Evolutionary conservation across 2,888 invertebrate species (phyloP).

Genomic region (Ennomos erosarius): DNA sequence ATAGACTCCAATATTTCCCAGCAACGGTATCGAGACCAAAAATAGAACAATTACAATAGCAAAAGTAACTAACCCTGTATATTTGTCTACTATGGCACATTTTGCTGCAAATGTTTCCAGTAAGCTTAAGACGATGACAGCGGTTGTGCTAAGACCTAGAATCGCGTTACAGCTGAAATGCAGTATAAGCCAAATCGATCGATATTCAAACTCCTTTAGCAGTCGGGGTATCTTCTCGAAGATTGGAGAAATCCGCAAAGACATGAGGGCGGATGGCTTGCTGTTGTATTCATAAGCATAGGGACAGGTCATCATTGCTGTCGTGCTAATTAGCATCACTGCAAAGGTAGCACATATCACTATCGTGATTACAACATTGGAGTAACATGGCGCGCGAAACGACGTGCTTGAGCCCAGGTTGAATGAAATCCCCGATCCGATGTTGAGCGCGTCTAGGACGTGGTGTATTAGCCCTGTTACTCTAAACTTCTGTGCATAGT

Average conservation of each 20-base stretch:
- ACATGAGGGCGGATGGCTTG: conserved; percentile 44
- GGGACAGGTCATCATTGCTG: conserved; percentile 68
- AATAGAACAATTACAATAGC: conserved; percentile 49
- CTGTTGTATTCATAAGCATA: conserved; percentile 57
- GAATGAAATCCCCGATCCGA: conserved; percentile 65
- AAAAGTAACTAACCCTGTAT: conserved; percentile 58
- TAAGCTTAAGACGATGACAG: conserved; percentile 55
- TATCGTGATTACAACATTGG: conserved; percentile 61
- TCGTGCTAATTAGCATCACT: conserved; percentile 51
- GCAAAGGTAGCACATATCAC: conserved; percentile 48
- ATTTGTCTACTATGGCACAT: conserved; percentile 47
- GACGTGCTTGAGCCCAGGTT: conserved; percentile 58
- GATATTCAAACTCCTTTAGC: conserved; percentile 55
- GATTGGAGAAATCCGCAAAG: conserved; percentile 48
- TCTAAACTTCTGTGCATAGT: conserved; percentile 48
- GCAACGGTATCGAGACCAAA: conserved; percentile 58
- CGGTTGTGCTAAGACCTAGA: conserved; percentile 51
- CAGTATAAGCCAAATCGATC: conserved; percentile 56
- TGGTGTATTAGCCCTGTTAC: conserved; percentile 51
- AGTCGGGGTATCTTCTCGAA: conserved; percentile 68
- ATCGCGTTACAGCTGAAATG: conserved; percentile 54
- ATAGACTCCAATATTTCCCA: conserved; percentile 53
- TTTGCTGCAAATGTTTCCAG: conserved; percentile 54
- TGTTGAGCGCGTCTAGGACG: conserved; percentile 54
- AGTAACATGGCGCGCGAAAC: conserved; percentile 69